A percentile compares a stretch with the other conserved stretches of the same genome.
Evolutionary conservation across 2,797 vertebrate species (phyloP).

Genomic region (Cynopterus sphinx): DNA sequence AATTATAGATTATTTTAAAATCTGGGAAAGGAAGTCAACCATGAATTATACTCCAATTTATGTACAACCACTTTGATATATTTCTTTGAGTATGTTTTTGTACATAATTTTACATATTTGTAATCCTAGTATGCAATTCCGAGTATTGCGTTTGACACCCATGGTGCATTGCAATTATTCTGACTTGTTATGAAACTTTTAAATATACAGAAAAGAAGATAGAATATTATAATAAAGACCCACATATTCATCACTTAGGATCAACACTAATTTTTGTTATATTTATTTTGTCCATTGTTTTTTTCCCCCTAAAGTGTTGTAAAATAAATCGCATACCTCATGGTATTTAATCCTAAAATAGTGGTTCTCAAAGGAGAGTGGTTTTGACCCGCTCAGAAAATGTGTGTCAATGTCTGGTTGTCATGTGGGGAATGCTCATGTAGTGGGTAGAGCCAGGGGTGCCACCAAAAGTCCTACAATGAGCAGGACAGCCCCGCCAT

Average conservation of each 20-base stretch:
- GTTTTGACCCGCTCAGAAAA: background rate
- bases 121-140: background rate
- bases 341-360: background rate
- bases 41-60: background rate
- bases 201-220: background rate
- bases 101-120: background rate
- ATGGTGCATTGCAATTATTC: background rate
- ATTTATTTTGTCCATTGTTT: background rate
- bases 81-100: constrained; percentile 10
- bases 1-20: constrained; percentile 72
- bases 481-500: background rate
- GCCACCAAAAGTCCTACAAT: background rate
- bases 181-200: constrained; percentile 13
- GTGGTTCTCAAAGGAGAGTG: background rate
- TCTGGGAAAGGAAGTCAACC: background rate
- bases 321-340: background rate
- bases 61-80: background rate
- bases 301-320: background rate
- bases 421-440: background rate
- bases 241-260: background rate
- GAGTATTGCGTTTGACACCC: background rate
- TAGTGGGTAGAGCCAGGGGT: background rate
- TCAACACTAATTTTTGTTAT: background rate
- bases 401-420: background rate
- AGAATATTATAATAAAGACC: background rate